Evolutionary conservation across 2,113 vertebrate species (phyloP), one percentile per base, ranked within the genome.

Genomic region (Ciconia boyciana): DNA sequence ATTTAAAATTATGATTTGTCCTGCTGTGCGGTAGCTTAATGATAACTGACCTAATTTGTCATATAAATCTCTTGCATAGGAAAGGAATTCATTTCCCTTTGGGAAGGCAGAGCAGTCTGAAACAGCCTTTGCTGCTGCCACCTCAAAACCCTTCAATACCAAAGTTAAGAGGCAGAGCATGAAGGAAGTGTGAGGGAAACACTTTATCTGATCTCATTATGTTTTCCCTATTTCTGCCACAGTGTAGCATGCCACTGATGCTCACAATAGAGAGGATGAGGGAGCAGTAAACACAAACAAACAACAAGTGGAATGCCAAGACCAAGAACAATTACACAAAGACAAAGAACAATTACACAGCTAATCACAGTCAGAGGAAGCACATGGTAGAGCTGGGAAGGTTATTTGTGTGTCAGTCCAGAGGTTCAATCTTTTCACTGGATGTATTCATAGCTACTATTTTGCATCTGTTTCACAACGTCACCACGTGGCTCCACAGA

Each of bases 1-100:
- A 96, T 95, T 95, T 96, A 88, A 95, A 94, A 96, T 96, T 84
- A 94, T 70, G 69, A 94, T 87, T 92, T 92, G 74, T 87, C 90
- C 94, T 91, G 87, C 91, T 94, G 74, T 93, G 93, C 85, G 52
- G 89, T 68, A 94, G 87, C 58, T 92, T 94, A 96, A 94, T 93
- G 72, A 92, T 76, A 95, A 92, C 80, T 94, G 91, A 94, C 94
- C 81, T 94, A 91, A 91, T 95, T 94, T 71, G 41, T 52, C 66
- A 83, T 39, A 82, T 84, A 94, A 93, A 78, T 94, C 80, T 92
- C 81, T 64, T 75, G 48, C 84, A 68, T 64, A 61, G 57, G 76
- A 78, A 75, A 76, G 69, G 70, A 89, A 80, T 92, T 81, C 2
- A 54, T 61, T 82, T 95, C 78, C 32, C 28, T 65, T 89, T 61